Evolutionary conservation across 2,888 invertebrate genomes (phyloP).

Genomic region (Papilio gigon): DNA sequence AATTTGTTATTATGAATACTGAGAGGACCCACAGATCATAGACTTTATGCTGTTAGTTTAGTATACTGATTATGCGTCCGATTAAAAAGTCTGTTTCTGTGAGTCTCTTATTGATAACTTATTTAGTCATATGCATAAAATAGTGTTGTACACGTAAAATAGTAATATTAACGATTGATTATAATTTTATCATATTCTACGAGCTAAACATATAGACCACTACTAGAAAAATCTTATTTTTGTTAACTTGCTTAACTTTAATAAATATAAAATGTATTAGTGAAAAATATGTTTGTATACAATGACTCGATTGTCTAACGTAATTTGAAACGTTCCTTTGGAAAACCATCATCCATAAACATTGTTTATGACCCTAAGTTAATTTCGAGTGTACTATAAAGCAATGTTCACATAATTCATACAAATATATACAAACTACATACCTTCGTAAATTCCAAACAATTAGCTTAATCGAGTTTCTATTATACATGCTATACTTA

Average conservation of each 20-base stretch:
- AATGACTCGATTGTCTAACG: background rate
- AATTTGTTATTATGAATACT: background rate
- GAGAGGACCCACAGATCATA: too few species aligned
- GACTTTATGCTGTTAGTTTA: too few species aligned
- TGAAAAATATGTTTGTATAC: background rate
- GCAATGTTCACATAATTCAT: too few species aligned
- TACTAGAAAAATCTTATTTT: slow-evolving; percentile 23
- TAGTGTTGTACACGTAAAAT: background rate
- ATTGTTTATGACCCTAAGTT: too few species aligned
- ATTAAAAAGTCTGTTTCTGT: too few species aligned
- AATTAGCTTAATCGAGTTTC: background rate
- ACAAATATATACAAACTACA: too few species aligned
- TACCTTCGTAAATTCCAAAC: background rate
- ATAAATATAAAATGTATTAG: slow-evolving; percentile 15
- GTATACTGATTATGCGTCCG: too few species aligned
- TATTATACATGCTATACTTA: background rate
- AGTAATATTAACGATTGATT: slow-evolving; percentile 1
- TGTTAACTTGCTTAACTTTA: slow-evolving; percentile 6
- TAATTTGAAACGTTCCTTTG: too few species aligned
- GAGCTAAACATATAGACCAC: slow-evolving; percentile 19
- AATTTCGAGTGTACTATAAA: too few species aligned
- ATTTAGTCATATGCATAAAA: slow-evolving; percentile 12
- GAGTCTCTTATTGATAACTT: slow-evolving; percentile 3
- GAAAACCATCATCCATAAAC: too few species aligned
- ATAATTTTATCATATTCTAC: slow-evolving; percentile 3